These are phyloP conservation scores for Danionella cerebrum DNA, from an alignment of 2,113 vertebrate species.

Conservation along the genomic window DNA sequence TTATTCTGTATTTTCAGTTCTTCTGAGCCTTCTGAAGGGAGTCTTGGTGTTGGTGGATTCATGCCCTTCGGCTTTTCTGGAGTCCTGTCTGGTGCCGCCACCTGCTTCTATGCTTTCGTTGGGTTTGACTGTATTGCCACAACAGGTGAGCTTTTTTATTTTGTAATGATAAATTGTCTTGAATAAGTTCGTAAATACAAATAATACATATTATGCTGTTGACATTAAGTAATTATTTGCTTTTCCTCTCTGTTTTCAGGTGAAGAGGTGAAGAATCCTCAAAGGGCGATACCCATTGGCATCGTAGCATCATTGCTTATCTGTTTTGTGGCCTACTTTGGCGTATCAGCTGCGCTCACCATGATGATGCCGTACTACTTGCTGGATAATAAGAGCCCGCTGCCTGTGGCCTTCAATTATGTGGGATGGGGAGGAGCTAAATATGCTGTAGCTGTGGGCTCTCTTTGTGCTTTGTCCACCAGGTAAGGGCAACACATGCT, in stretches of 20 bases:
- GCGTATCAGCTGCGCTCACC: conserved; percentile 86
- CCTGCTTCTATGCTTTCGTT: conserved; percentile 94
- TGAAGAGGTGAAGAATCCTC: conserved; percentile 94
- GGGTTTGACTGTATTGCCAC: conserved; percentile 97
- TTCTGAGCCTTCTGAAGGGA: conserved; percentile 36
- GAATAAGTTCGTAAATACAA: too few relatives aligned
- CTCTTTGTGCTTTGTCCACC: conserved; percentile 86
- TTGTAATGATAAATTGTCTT: too few relatives aligned
- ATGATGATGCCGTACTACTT: conserved; percentile 95
- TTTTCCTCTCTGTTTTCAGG: conserved; percentile 56
- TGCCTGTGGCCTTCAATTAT: conserved; percentile 86
- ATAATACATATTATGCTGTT: too few relatives aligned
- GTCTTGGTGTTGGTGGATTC: conserved; percentile 76
- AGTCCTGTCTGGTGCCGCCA: conserved; percentile 89
- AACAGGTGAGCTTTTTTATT: conserved; percentile 68
- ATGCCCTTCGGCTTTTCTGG: conserved; percentile 86
- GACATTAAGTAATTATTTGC: too few relatives aligned
- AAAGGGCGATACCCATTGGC: conserved; percentile 91
- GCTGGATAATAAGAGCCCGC: conserved; percentile 81
- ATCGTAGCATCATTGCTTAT: conserved; percentile 90
- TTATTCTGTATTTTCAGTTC: conserved; percentile 48
- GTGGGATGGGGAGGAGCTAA: conserved; percentile 86
- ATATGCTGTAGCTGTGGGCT: conserved; percentile 85
- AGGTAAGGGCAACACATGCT: too few relatives aligned
- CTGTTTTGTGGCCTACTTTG: conserved; percentile 91